Evolutionary conservation across 2,888 invertebrate genomes (phyloP).

Genomic region (Erynnis tages): DNA sequence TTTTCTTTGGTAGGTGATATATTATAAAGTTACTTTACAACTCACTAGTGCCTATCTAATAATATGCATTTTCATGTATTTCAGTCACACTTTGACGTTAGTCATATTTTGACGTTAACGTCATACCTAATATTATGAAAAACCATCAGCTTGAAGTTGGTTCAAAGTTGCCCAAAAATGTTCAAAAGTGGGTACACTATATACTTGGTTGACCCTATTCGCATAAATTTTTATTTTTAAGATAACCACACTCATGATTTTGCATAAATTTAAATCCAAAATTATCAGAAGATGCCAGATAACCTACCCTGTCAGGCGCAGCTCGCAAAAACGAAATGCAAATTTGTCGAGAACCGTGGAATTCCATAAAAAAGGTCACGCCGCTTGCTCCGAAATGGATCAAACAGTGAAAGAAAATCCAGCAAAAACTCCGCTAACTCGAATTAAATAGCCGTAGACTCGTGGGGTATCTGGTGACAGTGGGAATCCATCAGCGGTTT

Average conservation of each 20-base stretch:
- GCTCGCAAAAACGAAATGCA: conserved; percentile 21
- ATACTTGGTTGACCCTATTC: too few species aligned
- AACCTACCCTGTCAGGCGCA: conserved; percentile 22
- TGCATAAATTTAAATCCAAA: conserved; percentile 6
- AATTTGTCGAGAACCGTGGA: conserved; percentile 19
- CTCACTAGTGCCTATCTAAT: too few species aligned
- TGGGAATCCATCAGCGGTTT: conserved; percentile 66
- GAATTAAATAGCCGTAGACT: conserved; percentile 75
- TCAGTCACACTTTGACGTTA: too few species aligned
- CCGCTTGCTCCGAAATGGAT: conserved; percentile 29
- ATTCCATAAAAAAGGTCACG: conserved; percentile 16
- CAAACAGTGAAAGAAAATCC: conserved; percentile 43
- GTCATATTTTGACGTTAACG: too few species aligned
- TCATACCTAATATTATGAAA: too few species aligned
- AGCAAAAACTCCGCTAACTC: conserved; percentile 66
- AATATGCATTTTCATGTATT: too few species aligned
- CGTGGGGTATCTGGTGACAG: conserved; percentile 58
- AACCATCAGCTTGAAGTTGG: too few species aligned
- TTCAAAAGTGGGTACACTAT: too few species aligned
- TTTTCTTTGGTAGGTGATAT: background rate
- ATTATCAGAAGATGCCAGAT: conserved; percentile 8
- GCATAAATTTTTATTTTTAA: background rate
- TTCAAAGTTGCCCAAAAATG: too few species aligned
- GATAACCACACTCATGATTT: background rate
- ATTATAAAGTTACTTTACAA: too few species aligned